phyloP scores from a whole-genome alignment of 1,140 invertebrate genomes.

The Wasmannia auropunctata region DNA sequence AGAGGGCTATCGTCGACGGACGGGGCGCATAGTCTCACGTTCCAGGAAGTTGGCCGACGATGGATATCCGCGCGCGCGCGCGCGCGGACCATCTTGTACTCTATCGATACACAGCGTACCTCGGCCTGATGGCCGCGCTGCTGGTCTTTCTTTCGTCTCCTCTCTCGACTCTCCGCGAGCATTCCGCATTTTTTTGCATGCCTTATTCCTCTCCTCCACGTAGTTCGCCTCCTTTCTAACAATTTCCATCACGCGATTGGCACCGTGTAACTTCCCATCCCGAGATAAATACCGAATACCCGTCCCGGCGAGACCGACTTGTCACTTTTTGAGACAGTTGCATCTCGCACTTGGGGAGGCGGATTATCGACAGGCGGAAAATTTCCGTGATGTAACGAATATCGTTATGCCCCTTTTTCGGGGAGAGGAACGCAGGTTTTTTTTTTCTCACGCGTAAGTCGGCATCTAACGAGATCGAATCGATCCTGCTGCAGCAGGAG shows the following conservation, averaged over 20 bases:
- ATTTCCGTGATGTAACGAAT: background rate
- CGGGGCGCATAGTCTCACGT: slow-evolving; percentile 78
- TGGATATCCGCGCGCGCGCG: slow-evolving; percentile 57
- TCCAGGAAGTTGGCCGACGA: slow-evolving; percentile 76
- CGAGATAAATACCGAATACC: slow-evolving; percentile 17
- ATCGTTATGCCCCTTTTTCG: background rate
- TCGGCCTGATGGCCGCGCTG: slow-evolving; percentile 1
- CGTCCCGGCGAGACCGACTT: background rate
- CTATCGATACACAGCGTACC: slow-evolving; percentile 35
- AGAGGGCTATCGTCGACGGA: slow-evolving; percentile 65
- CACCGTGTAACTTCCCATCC: background rate
- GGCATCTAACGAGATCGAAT: background rate
- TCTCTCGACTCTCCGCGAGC: slow-evolving; percentile 16
- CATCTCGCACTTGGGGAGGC: background rate
- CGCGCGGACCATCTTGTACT: slow-evolving; percentile 53
- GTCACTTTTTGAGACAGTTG: background rate
- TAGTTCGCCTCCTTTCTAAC: slow-evolving; percentile 38
- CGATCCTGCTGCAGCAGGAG: no score
- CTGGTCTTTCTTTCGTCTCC: slow-evolving; percentile 37
- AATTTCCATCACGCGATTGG: slow-evolving; percentile 48
- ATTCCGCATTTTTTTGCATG: slow-evolving; percentile 8
- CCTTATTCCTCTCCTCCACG: slow-evolving; percentile 26
- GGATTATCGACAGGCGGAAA: background rate
- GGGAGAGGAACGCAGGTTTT: background rate
- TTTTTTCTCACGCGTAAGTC: background rate